These are phyloP conservation scores for Euphydryas editha DNA, from an alignment of 2,888 invertebrate genomes.

Conservation along the genomic window DNA sequence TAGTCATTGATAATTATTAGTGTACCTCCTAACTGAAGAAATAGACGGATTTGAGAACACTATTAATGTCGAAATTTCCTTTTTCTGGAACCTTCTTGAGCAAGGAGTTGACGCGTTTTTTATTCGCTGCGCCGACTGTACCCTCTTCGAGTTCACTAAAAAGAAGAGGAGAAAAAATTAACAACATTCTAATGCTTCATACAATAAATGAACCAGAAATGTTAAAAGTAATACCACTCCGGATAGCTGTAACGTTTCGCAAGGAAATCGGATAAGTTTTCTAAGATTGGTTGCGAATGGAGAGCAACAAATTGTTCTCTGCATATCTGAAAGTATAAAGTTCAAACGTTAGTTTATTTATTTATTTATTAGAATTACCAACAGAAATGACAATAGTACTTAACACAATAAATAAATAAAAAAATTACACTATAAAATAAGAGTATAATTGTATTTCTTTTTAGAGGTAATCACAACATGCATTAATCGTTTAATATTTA, in stretches of 20 bases:
- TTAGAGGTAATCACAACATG: too few species aligned
- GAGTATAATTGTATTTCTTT: too few species aligned
- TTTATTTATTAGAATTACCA: too few species aligned
- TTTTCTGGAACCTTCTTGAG: slow-evolving; percentile 87
- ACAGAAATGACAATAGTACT: too few species aligned
- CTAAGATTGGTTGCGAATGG: slow-evolving; percentile 95
- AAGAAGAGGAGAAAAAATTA: slow-evolving; percentile 30
- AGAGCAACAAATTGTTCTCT: slow-evolving; percentile 99
- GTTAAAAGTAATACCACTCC: slow-evolving; percentile 74
- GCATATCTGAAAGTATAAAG: slow-evolving; percentile 87
- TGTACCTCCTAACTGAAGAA: slow-evolving; percentile 90
- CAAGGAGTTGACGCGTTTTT: slow-evolving; percentile 84
- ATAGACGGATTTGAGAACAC: slow-evolving; percentile 90
- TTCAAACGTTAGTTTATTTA: not conserved
- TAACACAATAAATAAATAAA: too few species aligned
- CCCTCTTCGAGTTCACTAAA: slow-evolving; percentile 76
- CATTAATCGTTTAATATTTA: too few species aligned
- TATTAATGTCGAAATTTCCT: slow-evolving; percentile 89
- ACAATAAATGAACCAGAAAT: not conserved
- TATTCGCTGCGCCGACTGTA: slow-evolving; percentile 80
- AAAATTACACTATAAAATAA: too few species aligned
- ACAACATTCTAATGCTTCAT: not conserved
- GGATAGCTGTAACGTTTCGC: slow-evolving; percentile 86
- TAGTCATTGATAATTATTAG: not conserved
- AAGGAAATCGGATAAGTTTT: slow-evolving; percentile 91